Evolutionary conservation across 1,140 invertebrate species (phyloP), one percentile per base, ranked within the genome.

Genomic region (Nomia melanderi): DNA sequence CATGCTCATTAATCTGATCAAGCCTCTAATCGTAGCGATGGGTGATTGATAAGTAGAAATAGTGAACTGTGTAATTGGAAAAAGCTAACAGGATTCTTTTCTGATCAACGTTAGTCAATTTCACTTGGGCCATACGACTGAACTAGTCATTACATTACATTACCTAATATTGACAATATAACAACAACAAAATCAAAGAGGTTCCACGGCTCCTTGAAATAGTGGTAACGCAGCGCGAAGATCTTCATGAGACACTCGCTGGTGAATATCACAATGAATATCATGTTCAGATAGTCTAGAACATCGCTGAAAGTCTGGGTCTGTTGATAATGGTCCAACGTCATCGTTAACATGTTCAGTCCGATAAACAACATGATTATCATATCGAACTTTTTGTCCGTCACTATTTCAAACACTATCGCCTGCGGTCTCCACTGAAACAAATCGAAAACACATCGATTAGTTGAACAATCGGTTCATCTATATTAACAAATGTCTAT

Each of bases 201-300:
- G 94, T 99, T 99, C 98, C 98, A 99, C 75, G 98, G 98, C 93
- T 99, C 97, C 92, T 98, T 98, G 94, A 99, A 99, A 94, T 99
- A 99, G 94, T 99, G 97, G 94, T 97, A 98, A 88, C 98, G 95
- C 87, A 99, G 95, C 77, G 98, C 98, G 92, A 99, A 97, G 89
- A 99, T 96, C 95, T 99, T 99, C 93, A 99, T 95, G 89, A 98
- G 94, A 94, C 98, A 99, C 95, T 99, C 98, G 85, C 96, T 95
- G 92, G 97, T 98, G 94, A 99, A 99, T 94, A 99, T 97, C 91
- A 97, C 97, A 92, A 99, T 99, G 94, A 99, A 99, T 93, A 99
- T 96, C 93, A 97, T 96, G 93, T 99, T 99, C 82, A 99, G 95
- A 92, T 96, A 96, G 90, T 97, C 96, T 81, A 99, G 93, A 67